Evolutionary conservation across 2,888 invertebrate species (phyloP), one percentile per base, ranked within the genome.

Genomic region (Cecidostiba fungosa): DNA sequence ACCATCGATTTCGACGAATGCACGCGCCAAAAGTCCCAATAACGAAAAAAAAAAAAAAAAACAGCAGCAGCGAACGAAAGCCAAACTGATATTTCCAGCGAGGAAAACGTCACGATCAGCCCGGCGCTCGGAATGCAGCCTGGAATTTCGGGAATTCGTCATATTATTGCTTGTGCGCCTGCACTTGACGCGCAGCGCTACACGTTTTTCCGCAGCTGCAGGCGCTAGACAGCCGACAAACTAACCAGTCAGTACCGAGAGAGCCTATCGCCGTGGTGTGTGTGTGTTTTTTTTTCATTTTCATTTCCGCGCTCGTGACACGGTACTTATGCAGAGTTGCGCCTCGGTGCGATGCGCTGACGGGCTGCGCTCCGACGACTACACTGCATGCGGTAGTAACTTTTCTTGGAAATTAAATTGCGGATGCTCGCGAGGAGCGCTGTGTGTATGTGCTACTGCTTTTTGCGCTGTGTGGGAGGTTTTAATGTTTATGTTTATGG

Each of bases 171-270:
- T 29, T n/a, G 59, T 29, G 29, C 16, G 84, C 84, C 89, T 91
- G 89, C 87, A 88, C 88, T 89, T 90, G 90, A 91, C 90, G 87
- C 90, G 87, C 86, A 87, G 74, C 88, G 87, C 69, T 86, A 69
- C 72, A 43, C 87, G 84, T 88, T 88, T 89, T 90, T 90, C 89
- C 89, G 86, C 85, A 86, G 80, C 87, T 88, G 89, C 76, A 72
- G 66, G 87, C 89, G 87, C 89, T 77, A 77, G 77, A 83, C 87
- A 86, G 87, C 84, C 87, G 79, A 86, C 86, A 85, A 86, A 85
- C 85, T 81, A 86, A 80, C 82, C 83, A 84, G 77, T 62, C 82
- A 80, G 82, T 66, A 74, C 39, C 72, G 36, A 39, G 62, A 36
- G 32, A 70, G 70, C 36, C 39, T 77, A 76, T 69, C 70, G 70